Evolutionary conservation across 2,113 vertebrate species (phyloP), one percentile per base, ranked within the genome.

Genomic region (Brevimyrus niger): DNA sequence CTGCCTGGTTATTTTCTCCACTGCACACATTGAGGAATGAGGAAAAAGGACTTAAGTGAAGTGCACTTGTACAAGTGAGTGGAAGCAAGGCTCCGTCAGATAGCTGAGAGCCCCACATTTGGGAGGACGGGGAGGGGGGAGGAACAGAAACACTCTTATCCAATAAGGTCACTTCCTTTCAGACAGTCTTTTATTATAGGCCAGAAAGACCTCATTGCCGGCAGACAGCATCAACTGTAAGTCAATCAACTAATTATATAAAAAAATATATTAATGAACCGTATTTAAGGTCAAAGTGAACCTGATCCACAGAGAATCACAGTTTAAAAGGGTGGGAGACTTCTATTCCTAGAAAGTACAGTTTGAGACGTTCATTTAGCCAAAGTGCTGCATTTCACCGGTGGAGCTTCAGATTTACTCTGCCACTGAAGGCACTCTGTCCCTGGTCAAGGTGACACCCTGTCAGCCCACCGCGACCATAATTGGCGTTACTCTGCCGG

Each of bases 1-100:
- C 80, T 93, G 90, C 80, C 46, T 86, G 58, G 61, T 90, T 86
- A 9, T 85, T 89, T 89, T 89, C 42, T 89, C 11, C 58, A 87
- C 82, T 47, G 58, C 35, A 47, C 86, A 88, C 86, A 69, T 47
- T 69, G 61, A 82, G 50, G 88, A 89, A 89, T 58, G 88, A 84
- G 88, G 61, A 80, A 55, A 83, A n/a, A 4, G 11, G 23, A 21
- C 51, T 19, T 8, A 4, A 82, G 31, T 61, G 50, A 47, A 46
- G 46, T 51, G n/a, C 88, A 50, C 53, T 21, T 35, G 47, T 44
- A 17, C 47, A 5, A 35, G 51, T 61, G 51, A 27, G 51, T 44
- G 38, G 48, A 17, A 9, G 47, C 48, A 46, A 35, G 50, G 13
- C 15, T 86, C n/a, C 35, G 65, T 76, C 47, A 27, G 44, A 46